Percentiles rank a stretch among this genome's conserved stretches.
These are phyloP conservation scores for Colinus virginianus DNA, from an alignment of 2,113 vertebrate genomes.

Conservation along the genomic window DNA sequence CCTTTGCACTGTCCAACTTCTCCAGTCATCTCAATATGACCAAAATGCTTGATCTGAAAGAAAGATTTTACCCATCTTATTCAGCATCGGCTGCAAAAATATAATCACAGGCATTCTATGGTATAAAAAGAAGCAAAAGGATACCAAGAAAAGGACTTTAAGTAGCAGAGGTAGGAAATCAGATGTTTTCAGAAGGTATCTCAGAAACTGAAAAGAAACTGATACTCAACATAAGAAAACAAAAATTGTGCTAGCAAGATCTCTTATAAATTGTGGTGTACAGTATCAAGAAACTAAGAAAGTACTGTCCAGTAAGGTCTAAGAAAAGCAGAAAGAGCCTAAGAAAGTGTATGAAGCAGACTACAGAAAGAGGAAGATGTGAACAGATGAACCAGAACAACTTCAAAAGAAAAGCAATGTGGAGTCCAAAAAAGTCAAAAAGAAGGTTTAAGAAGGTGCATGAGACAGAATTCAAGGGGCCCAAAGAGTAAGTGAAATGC, in stretches of 20 bases:
- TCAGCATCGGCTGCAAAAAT: not conserved
- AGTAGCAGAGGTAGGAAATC: not conserved
- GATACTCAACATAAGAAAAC: not conserved
- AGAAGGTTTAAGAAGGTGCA: not conserved
- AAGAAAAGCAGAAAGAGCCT: not conserved
- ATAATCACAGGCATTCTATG: not conserved
- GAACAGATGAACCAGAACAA: not conserved
- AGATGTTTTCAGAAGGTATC: not conserved
- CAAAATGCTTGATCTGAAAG: not conserved
- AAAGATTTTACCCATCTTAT: not conserved
- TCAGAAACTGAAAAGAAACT: not conserved
- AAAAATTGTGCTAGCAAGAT: not conserved
- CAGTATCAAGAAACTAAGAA: not conserved
- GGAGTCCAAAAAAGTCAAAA: not conserved
- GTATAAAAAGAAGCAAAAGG: not conserved
- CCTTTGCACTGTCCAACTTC: not conserved
- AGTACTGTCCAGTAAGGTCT: not conserved
- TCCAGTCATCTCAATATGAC: not conserved
- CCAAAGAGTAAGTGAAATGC: not conserved
- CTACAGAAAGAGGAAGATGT: not conserved
- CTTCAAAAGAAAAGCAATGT: not conserved
- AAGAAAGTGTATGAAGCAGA: not conserved
- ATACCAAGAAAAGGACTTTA: not conserved
- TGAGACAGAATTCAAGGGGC: not conserved
- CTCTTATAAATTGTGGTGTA: fast-evolving